Conservation (phyloP, 2,888 invertebrate genomes). For the Tenthredo notha region DNA sequence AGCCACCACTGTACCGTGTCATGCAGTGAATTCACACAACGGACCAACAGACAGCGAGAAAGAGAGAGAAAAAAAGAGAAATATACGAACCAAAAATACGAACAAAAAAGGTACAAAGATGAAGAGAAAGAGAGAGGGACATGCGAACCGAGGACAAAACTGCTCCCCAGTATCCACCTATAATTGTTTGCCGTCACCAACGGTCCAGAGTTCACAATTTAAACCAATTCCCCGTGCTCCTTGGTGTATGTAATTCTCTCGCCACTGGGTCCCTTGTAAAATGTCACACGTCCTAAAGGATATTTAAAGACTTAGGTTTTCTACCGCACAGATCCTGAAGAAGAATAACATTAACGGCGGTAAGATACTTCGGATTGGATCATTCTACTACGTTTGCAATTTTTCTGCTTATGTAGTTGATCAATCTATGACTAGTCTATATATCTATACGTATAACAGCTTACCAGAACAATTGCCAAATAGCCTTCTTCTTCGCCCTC, state of each 20-base stretch:
- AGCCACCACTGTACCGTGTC: constrained; percentile 49
- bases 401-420: background rate
- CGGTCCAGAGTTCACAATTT: constrained; percentile 45
- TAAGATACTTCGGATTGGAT: background rate
- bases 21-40: constrained; percentile 47
- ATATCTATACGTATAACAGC: background rate
- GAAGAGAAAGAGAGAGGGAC: constrained; percentile 21
- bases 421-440: background rate
- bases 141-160: constrained; percentile 47
- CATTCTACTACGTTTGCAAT: background rate
- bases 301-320: constrained; percentile 36
- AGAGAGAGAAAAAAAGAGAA: background rate
- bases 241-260: constrained; percentile 31
- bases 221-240: constrained; percentile 44
- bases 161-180: constrained; percentile 40
- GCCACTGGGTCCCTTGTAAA: constrained; percentile 33
- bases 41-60: background rate
- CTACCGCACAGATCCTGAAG: background rate
- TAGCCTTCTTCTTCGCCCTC: constrained; percentile 1
- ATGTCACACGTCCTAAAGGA: constrained; percentile 36
- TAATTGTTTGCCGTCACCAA: constrained; percentile 47
- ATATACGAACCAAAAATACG: too few relatives aligned
- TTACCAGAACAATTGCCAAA: constrained; percentile 18
- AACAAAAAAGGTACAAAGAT: background rate
- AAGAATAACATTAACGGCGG: background rate